Evolutionary conservation across 2,888 invertebrate genomes (phyloP).

Genomic region (Volucella inflata): DNA sequence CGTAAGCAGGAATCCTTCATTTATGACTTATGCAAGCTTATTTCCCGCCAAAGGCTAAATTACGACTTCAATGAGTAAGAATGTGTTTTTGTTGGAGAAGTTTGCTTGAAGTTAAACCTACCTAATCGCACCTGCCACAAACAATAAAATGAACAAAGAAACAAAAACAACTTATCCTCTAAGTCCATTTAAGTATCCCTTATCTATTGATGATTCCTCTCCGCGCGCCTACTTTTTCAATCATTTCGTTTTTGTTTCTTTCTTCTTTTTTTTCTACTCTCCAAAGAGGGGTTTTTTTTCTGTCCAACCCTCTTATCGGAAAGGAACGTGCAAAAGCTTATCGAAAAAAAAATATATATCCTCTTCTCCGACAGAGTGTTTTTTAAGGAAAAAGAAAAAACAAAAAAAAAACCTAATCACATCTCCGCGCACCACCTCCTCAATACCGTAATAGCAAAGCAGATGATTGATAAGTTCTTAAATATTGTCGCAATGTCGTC

Average conservation of each 20-base stretch:
- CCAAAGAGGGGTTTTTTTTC: constrained; percentile 19
- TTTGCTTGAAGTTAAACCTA: too few species aligned
- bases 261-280: neutral
- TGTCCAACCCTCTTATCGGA: constrained; percentile 39
- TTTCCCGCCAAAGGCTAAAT: too few species aligned
- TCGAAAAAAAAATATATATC: constrained; percentile 35
- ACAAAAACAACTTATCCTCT: constrained; percentile 2
- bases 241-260: constrained; percentile 6
- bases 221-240: constrained; percentile 7
- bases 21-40: too few species aligned
- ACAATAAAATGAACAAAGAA: constrained; percentile 3
- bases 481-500: constrained; percentile 38
- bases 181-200: constrained; percentile 41
- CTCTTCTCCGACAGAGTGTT: constrained; percentile 39
- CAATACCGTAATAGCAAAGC: constrained; percentile 34
- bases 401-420: constrained; percentile 41
- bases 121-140: neutral
- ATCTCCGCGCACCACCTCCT: constrained; percentile 46
- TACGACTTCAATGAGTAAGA: too few species aligned
- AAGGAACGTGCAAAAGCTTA: constrained; percentile 60
- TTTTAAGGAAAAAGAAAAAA: constrained; percentile 24
- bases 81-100: too few species aligned
- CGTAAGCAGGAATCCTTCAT: too few species aligned
- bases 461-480: constrained; percentile 67
- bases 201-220: constrained; percentile 47